These are phyloP conservation scores for Noctuana brunneofusca DNA, from an alignment of 2,888 invertebrate species.

Conservation along the genomic window DNA sequence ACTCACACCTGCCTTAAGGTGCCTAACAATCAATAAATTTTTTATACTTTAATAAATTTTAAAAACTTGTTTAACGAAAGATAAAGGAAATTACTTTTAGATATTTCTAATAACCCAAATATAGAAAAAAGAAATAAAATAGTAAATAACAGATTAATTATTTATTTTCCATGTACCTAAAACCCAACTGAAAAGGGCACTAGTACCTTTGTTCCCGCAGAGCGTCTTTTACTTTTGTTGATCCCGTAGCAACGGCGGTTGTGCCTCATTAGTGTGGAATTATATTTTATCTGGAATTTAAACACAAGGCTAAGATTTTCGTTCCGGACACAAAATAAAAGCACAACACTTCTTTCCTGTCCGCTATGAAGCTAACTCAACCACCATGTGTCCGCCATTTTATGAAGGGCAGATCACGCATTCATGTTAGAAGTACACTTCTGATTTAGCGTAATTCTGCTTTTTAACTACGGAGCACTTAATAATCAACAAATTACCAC, in stretches of 20 bases:
- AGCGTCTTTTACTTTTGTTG: slow-evolving; percentile 29
- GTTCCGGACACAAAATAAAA: neutral
- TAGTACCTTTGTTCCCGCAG: slow-evolving; percentile 12
- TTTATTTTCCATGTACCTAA: no score
- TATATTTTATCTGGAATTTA: slow-evolving; percentile 7
- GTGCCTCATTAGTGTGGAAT: slow-evolving; percentile 21
- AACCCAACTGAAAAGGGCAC: neutral
- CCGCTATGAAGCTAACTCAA: neutral
- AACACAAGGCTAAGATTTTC: slow-evolving; percentile 4
- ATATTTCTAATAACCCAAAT: no score
- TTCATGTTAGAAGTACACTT: slow-evolving; percentile 7
- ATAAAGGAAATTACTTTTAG: no score
- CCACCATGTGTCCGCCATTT: slow-evolving; percentile 48
- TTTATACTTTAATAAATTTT: no score
- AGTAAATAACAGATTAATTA: no score
- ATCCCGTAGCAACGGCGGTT: slow-evolving; percentile 17
- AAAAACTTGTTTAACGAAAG: no score
- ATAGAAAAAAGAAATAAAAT: no score
- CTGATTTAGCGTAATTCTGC: neutral
- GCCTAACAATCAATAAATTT: no score
- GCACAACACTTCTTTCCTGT: slow-evolving; percentile 11
- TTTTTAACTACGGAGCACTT: slow-evolving; percentile 8
- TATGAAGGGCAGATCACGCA: slow-evolving; percentile 37
- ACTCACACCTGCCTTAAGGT: no score
- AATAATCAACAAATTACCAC: slow-evolving; percentile 56